Percentiles rank a stretch among this genome's conserved stretches.
Evolutionary conservation across 2,888 invertebrate species (phyloP).

Genomic region (Aspidapion aeneum): DNA sequence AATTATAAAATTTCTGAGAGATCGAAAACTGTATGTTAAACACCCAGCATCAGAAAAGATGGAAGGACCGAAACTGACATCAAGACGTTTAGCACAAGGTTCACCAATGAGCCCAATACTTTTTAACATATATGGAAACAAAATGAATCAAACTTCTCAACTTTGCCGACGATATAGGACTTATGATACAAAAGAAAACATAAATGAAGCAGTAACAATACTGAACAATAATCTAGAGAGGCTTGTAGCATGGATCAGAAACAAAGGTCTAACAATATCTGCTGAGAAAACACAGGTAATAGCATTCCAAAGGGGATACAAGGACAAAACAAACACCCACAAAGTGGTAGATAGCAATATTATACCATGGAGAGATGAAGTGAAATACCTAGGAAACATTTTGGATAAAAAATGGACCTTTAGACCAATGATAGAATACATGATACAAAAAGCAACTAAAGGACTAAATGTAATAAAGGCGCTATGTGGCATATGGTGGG

Average conservation of each 20-base stretch:
- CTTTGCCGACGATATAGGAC: not conserved
- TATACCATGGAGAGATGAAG: not conserved
- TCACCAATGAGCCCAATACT: not conserved
- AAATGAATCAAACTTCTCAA: not conserved
- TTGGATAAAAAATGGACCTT: not conserved
- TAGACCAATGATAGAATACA: not conserved
- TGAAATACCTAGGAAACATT: not conserved
- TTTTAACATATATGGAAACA: not conserved
- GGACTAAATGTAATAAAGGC: not conserved
- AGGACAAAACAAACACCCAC: not conserved
- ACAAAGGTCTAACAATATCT: not conserved
- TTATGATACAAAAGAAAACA: not conserved
- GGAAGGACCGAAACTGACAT: not conserved
- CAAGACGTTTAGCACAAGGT: not conserved
- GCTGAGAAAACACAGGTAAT: not conserved
- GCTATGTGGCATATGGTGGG: not conserved
- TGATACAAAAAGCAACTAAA: not conserved
- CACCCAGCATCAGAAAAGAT: not conserved
- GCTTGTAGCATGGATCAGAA: not conserved
- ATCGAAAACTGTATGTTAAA: not conserved
- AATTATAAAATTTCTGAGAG: not conserved
- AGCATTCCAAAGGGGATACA: not conserved
- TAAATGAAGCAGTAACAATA: not conserved
- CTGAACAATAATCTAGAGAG: not conserved
- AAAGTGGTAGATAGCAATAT: not conserved